Percentiles rank a stretch among this genome's conserved stretches.
Evolutionary conservation across 2,113 vertebrate species (phyloP).

Genomic region (Grallaria varia): DNA sequence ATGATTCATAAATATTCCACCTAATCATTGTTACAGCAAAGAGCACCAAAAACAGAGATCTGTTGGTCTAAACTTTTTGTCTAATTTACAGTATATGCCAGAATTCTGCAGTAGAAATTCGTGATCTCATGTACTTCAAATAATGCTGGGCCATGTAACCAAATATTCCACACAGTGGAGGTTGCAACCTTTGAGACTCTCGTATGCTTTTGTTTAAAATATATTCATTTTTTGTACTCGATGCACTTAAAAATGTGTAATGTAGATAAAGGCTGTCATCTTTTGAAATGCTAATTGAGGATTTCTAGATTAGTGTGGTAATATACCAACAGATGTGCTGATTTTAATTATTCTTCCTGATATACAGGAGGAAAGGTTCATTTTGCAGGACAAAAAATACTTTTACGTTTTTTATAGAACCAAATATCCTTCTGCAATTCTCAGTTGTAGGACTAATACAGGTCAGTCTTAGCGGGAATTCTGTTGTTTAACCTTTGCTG

Average conservation of each 20-base stretch:
- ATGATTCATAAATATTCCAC: background rate
- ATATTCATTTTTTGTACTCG: background rate
- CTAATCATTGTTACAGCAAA: background rate
- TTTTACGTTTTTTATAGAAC: background rate
- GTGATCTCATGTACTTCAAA: background rate
- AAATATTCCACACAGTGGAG: background rate
- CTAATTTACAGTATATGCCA: background rate
- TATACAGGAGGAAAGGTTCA: background rate
- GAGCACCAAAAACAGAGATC: background rate
- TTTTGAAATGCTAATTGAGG: background rate
- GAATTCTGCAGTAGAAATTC: background rate
- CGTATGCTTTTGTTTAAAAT: background rate
- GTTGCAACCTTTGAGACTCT: background rate
- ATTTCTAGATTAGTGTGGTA: background rate
- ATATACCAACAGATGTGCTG: background rate
- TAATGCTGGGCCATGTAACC: background rate
- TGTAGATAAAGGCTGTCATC: background rate
- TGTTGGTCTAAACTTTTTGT: background rate
- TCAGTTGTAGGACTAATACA: background rate
- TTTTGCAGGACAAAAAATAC: background rate
- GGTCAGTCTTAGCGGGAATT: background rate
- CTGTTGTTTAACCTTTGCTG: background rate
- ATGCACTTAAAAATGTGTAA: background rate
- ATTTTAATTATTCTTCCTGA: background rate
- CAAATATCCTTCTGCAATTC: background rate